phyloP scores from a whole-genome alignment of 2,113 vertebrate genomes.

The Syngnathus floridae region DNA sequence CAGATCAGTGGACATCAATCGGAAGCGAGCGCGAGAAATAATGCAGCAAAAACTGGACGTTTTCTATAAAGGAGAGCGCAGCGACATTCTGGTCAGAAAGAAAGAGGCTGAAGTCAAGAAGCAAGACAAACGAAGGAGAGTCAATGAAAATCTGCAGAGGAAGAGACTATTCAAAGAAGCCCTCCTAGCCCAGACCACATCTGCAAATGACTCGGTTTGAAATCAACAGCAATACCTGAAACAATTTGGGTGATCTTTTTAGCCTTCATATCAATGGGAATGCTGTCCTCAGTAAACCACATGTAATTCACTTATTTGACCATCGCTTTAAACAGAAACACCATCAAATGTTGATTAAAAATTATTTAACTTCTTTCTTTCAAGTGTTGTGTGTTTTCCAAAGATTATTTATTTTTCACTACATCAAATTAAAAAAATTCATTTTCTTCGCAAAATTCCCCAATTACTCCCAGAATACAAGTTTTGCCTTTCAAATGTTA shows the following conservation, averaged over 20 bases:
- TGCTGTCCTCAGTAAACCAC: too few relatives aligned
- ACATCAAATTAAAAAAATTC: too few relatives aligned
- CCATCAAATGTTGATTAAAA: too few relatives aligned
- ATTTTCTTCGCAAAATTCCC: too few relatives aligned
- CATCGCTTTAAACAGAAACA: too few relatives aligned
- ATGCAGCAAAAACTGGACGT: conserved; percentile 85
- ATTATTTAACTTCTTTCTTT: too few relatives aligned
- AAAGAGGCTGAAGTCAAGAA: conserved; percentile 75
- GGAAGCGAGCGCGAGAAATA: conserved; percentile 83
- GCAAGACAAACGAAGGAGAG: conserved; percentile 77
- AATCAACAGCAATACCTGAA: neutral
- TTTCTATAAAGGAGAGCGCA: conserved; percentile 78
- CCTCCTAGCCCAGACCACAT: conserved; percentile 39
- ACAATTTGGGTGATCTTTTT: neutral
- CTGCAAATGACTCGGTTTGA: conserved; percentile 40
- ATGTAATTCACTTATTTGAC: too few relatives aligned
- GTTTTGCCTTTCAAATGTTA: too few relatives aligned
- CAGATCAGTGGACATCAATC: conserved; percentile 83
- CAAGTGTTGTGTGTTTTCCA: too few relatives aligned
- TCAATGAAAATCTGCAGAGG: conserved; percentile 80
- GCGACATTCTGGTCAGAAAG: conserved; percentile 73
- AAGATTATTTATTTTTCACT: too few relatives aligned
- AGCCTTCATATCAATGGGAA: neutral
- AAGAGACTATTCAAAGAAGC: conserved; percentile 80
- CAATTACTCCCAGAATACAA: too few relatives aligned